A percentile compares a stretch with the other conserved stretches of the same genome.
These are phyloP conservation scores for Rallus limicola DNA, from an alignment of 2,113 vertebrate species.

Conservation along the genomic window DNA sequence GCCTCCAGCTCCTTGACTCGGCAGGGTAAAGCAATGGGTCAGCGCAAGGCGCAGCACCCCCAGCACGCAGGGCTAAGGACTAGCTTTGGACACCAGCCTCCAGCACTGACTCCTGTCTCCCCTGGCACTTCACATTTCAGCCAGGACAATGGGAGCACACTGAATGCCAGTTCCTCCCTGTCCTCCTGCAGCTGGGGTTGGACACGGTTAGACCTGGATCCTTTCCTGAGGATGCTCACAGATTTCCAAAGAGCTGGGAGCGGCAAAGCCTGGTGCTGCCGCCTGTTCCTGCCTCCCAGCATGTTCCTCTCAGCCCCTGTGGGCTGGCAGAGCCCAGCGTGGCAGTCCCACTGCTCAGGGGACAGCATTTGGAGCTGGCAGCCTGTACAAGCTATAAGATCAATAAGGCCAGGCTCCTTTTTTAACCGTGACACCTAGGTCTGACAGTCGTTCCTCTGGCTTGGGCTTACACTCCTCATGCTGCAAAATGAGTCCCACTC, in stretches of 20 bases:
- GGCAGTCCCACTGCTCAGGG: background rate
- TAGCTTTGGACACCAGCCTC: background rate
- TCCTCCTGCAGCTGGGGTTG: background rate
- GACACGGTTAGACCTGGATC: accelerated
- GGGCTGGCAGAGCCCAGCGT: background rate
- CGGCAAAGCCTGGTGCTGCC: background rate
- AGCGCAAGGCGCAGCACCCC: background rate
- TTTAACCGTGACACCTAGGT: background rate
- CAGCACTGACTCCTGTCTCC: background rate
- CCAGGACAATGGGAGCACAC: accelerated
- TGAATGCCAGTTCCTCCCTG: background rate
- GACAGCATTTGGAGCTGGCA: background rate
- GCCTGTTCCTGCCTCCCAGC: background rate
- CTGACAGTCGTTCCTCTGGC: background rate
- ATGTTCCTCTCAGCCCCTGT: accelerated
- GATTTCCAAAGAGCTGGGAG: background rate
- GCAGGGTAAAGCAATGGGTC: background rate
- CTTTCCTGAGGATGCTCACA: background rate
- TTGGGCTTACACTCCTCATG: background rate
- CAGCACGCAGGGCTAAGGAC: accelerated
- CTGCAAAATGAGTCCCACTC: background rate
- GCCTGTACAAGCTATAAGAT: background rate
- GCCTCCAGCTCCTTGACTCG: background rate
- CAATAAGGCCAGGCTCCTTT: background rate
- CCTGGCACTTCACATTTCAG: background rate